phyloP scores from a whole-genome alignment of 35 echinoderm and acorn worm genomes.

The Nesometra sesokonis region DNA sequence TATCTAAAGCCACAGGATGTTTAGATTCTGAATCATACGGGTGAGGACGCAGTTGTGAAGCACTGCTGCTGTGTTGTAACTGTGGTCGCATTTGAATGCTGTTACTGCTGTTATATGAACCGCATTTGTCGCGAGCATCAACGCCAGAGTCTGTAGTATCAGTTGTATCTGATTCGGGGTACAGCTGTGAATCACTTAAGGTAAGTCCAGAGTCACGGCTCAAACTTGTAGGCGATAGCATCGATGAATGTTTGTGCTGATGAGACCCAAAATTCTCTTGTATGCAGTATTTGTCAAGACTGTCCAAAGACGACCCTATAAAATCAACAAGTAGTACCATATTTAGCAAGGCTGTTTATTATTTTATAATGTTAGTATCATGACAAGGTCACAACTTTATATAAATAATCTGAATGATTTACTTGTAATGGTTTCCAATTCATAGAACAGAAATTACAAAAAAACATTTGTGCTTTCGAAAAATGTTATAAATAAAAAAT shows the following conservation, averaged over 20 bases:
- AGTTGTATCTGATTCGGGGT: constrained; percentile 86
- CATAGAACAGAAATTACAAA: no score
- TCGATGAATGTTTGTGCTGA: background rate
- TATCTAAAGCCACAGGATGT: background rate
- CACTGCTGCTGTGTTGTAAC: background rate
- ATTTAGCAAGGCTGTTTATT: no score
- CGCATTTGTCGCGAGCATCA: constrained; percentile 53
- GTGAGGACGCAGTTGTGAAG: background rate
- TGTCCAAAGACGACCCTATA: constrained; percentile 53
- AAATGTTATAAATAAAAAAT: no score
- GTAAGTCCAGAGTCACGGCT: constrained; percentile 85
- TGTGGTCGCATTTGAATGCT: background rate
- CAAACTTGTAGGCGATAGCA: constrained; percentile 73
- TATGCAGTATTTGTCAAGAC: constrained; percentile 68
- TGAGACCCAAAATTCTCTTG: background rate
- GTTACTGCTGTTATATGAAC: background rate
- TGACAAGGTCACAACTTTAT: no score
- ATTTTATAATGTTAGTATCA: no score
- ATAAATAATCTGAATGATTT: no score
- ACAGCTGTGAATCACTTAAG: constrained; percentile 88
- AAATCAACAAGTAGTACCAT: background rate
- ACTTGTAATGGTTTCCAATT: no score
- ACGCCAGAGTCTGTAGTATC: constrained; percentile 96
- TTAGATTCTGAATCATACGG: background rate
- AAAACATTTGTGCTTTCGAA: no score